Evolutionary conservation across 2,888 invertebrate species (phyloP), one percentile per base, ranked within the genome.

Genomic region (Drosophila anomalata): DNA sequence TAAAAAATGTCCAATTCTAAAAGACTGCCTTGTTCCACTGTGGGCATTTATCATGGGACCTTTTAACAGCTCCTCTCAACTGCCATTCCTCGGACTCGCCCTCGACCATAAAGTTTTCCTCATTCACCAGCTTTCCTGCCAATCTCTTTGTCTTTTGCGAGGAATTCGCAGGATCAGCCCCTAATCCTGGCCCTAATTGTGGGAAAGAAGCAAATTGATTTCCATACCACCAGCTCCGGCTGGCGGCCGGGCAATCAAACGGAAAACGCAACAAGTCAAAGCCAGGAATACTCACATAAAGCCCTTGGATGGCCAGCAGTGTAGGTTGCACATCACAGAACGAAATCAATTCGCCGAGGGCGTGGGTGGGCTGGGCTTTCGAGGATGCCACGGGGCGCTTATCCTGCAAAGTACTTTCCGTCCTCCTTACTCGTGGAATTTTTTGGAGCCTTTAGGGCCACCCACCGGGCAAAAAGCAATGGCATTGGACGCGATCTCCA

Each of bases 191-290:
- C 50, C 58, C 42, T 48, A 60, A 62, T 62, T 79, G 60, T 56
- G 63, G 68, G 52, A 59, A 67, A 62, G 17, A 2, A 29, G 52
- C 51, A 53, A 63, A 70, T 63, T 62, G 63, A 72, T 72, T 70
- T 72, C 55, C 55, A 55, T 62, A 61, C 48, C 62, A 41, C 61
- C 61, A 62, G 42, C 39, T 17, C 62, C 4, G 14, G 9, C 48
- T 44, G 44, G 24, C 36, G 47, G 54, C 75, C 48, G 29, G 9
- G 26, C 54, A 69, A 54, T 52, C 41, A 54, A 68, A 51, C 51
- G 56, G 52, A 71, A 61, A 51, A 55, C 58, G 77, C 80, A 77
- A 77, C 77, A 79, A 83, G 71, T 80, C 84, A 69, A 33, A 51
- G 69, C 53, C 79, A 84, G 68, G 57, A 56, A 48, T 54, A 44